phyloP scores from a whole-genome alignment of 2,888 invertebrate species.

The Cabera pusaria region DNA sequence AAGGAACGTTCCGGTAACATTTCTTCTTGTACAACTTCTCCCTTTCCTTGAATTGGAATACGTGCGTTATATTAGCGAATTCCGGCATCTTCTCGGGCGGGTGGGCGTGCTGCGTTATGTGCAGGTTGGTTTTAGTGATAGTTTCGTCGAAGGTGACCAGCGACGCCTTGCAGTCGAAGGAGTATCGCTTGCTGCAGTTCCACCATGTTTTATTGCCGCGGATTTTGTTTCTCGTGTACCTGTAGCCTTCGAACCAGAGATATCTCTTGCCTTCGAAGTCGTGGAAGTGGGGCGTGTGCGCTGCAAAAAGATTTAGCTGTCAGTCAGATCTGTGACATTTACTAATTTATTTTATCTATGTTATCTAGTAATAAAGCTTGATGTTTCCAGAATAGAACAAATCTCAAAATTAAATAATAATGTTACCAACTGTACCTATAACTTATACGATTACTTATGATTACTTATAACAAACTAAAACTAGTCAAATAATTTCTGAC shows the following conservation, averaged over 20 bases:
- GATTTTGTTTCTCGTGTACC: conserved; percentile 15
- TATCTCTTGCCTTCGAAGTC: conserved; percentile 14
- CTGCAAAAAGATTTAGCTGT: no score
- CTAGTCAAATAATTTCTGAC: no score
- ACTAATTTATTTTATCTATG: no score
- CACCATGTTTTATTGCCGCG: conserved; percentile 21
- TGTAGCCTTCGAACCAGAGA: conserved; percentile 23
- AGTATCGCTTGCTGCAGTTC: conserved; percentile 19
- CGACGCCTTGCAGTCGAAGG: conserved; percentile 38
- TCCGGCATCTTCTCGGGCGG: conserved; percentile 11
- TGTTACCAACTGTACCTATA: no score
- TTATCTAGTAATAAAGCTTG: no score
- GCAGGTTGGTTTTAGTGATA: conserved; percentile 8
- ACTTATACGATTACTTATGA: no score
- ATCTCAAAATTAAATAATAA: no score
- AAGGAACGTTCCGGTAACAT: conserved; percentile 9
- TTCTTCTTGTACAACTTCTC: conserved; percentile 18
- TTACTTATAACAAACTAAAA: no score
- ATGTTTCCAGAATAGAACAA: no score
- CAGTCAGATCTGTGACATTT: no score
- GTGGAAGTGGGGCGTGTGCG: not conserved
- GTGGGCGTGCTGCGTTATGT: conserved; percentile 12
- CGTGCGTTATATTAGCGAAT: conserved; percentile 9
- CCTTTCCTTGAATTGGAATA: conserved; percentile 12
- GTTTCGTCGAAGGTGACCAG: conserved; percentile 40